Base-by-base conservation (phyloP, 2,113 vertebrate genomes). In the Labeo rohita region DNA sequence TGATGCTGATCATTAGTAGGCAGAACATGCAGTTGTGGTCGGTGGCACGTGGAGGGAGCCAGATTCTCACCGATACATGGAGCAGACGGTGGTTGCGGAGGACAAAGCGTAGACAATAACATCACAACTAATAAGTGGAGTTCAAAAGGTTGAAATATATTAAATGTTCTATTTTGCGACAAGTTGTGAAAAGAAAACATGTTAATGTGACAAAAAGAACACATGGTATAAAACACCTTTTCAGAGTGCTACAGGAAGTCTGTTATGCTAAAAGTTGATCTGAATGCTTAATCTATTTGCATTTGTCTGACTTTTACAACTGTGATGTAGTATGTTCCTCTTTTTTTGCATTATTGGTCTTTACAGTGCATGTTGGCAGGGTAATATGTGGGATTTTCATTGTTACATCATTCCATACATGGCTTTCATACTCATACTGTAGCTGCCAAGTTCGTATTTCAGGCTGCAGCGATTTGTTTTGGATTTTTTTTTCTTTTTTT, bases 141-240 rank as follows among this genome's bases (percentile, higher is more conserved):
- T 92, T 92, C 86, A 90, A 92, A 93, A 87, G 85, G 90, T 89
- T 92, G 90, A 93, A 94, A 94, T 94, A 94, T 94, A 94, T 94
- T 93, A 94, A 93, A 93, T 91, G 91, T 91, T 94, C 92, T 93
- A 94, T 94, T 91, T 36, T 92, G 90, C 90, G 90, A 92, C 91
- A 93, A 88, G 63, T 77, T 83, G 86, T 86, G 83, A 85, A 15
- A 52, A 90, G 85, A 89, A 91, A 92, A 91, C 56, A 61, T 92
- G 92, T 95, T 94, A 93, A 91, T 88, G 86, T 89, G 91, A 90
- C 90, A 85, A 91, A 45, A 88, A 85, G 85, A 85, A 65, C 21
- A 80, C 83, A 80, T 82, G 84, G 88, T 87, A 86, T 70, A 86
- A 50, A 75, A 77, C 68, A 70, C 50, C 16, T 34, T 70, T 78